Evolutionary conservation across 1,140 invertebrate genomes (phyloP).

Genomic region (Heliconius hermathena): DNA sequence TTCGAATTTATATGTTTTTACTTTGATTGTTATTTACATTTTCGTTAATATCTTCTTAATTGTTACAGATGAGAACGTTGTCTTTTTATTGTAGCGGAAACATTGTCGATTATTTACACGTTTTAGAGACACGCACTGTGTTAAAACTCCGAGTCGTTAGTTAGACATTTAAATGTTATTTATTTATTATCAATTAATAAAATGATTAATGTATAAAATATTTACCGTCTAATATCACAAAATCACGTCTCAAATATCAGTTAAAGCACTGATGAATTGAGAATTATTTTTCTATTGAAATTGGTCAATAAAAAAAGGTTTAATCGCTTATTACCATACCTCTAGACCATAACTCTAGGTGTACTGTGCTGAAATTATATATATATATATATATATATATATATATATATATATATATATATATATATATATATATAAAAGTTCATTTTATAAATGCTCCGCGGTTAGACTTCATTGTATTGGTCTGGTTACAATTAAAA

Average conservation of each 20-base stretch:
- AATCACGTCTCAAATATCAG: background rate
- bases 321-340: background rate
- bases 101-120: background rate
- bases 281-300: background rate
- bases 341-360: background rate
- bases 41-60: background rate
- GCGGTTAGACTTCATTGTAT: background rate
- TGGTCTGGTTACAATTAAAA: background rate
- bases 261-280: background rate
- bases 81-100: background rate
- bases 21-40: slow-evolving; percentile 1
- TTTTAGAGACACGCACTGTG: background rate
- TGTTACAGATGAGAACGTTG: background rate
- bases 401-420: too few relatives aligned
- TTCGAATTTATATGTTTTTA: background rate
- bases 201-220: too few relatives aligned
- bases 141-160: background rate
- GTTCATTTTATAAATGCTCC: background rate
- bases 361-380: background rate
- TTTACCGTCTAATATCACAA: too few relatives aligned
- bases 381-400: too few relatives aligned
- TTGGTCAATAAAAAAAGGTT: background rate
- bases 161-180: too few relatives aligned
- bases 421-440: background rate
- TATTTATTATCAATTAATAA: too few relatives aligned